A percentile compares a stretch with the other conserved stretches of the same genome.
These are phyloP conservation scores for Galleria mellonella DNA, from an alignment of 1,140 invertebrate species.

Conservation along the genomic window DNA sequence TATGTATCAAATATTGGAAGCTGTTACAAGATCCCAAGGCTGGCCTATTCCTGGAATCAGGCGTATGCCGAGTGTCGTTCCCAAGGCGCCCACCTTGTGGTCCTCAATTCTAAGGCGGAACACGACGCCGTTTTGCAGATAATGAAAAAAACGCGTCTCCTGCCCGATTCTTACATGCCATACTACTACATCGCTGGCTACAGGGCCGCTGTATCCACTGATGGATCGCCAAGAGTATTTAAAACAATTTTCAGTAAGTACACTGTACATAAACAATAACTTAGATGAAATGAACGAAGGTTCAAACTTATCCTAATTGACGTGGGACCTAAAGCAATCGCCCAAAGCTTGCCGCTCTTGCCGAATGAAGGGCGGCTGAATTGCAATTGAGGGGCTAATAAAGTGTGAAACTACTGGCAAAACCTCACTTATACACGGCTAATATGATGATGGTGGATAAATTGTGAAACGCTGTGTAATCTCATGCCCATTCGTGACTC, in stretches of 20 bases:
- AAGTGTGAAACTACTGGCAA: too few species aligned
- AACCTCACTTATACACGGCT: too few species aligned
- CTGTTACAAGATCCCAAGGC: conserved; percentile 39
- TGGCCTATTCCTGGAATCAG: conserved; percentile 34
- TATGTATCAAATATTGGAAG: conserved; percentile 29
- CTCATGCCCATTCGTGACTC: too few species aligned
- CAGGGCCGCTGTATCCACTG: conserved; percentile 19
- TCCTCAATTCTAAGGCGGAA: conserved; percentile 48
- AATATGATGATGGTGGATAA: too few species aligned
- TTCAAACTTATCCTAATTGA: too few species aligned
- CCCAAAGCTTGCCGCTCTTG: too few species aligned
- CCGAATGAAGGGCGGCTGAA: too few species aligned
- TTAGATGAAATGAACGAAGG: background rate
- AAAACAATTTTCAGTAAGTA: conserved; percentile 51
- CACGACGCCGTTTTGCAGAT: conserved; percentile 23
- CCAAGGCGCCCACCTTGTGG: conserved; percentile 38
- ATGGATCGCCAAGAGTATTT: conserved; percentile 22
- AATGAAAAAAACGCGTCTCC: background rate
- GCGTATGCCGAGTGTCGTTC: conserved; percentile 38
- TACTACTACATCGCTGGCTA: conserved; percentile 38
- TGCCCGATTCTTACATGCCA: background rate
- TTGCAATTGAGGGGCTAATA: too few species aligned
- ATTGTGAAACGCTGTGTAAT: too few species aligned
- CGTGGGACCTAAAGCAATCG: too few species aligned
- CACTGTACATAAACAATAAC: background rate